Base-by-base conservation (phyloP, 1,140 invertebrate species). In the Acyrthosiphon pisum region DNA sequence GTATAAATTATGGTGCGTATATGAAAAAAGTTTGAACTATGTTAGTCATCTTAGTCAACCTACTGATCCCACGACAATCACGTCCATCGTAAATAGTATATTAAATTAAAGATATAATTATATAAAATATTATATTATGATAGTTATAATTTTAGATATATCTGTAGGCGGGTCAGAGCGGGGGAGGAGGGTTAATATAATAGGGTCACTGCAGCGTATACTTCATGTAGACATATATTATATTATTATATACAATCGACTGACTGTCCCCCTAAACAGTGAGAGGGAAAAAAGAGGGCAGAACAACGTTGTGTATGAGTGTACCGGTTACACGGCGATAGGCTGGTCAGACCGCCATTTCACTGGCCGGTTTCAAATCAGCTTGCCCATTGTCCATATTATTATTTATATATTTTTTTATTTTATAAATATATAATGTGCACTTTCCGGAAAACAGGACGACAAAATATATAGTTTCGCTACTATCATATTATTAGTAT, bases 291-390 rank as follows among this genome's bases (percentile, higher is more conserved):
- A 87, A 48, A 48, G 86, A 87, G 86, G 86, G 86, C 86, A 48
- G 86, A 41, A 41, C 23, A 23, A 44, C 23, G 14, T 84, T 41
- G 22, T 23, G 81, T 76, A 76, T 76, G 60, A 76, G 60, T 76
- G 30, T 84, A 87, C 86, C 46, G 86, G 86, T 87, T 48, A 87
- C 86, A 20, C 86, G 44, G 86, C 46, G 86, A 87, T 87, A 87
- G 86, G 86, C 46, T n/a, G 86, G 44, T 87, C 86, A 48, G 86
- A n/a, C 86, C 86, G 86, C 86, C 86, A 87, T 87, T 87, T 87
- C 86, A 22, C 14, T 6, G 30, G 86, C 46, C 30, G 11, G 46
- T 87, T 87, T 87, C 86, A 48, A 87, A 87, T 48, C 86, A 48
- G 86, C 86, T 87, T 87, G 86, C n/a, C 86, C 86, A 87, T n/a